Percentiles rank a stretch among this genome's conserved stretches.
Conservation (phyloP, 2,888 invertebrate species). For the Apodemia hepburni region DNA sequence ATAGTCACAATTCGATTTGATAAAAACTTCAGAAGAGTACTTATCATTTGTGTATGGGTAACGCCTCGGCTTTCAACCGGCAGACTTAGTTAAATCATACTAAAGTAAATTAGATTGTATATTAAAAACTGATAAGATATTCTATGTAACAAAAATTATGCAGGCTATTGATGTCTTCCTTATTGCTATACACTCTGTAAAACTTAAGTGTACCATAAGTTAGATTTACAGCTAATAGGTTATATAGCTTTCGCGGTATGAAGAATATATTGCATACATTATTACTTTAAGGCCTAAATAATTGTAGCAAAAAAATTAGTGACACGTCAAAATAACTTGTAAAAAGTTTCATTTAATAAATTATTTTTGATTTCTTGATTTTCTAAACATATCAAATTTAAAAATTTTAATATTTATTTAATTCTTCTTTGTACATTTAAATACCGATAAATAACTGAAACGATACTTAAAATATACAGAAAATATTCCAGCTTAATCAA, state of each 20-base stretch:
- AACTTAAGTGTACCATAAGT: constrained; percentile 36
- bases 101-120: not conserved
- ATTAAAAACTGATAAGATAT: constrained; percentile 39
- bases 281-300: not conserved
- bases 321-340: too few species aligned
- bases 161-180: constrained; percentile 80
- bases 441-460: too few species aligned
- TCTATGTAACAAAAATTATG: constrained; percentile 69
- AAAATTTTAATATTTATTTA: too few species aligned
- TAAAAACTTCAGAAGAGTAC: too few species aligned
- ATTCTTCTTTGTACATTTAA: too few species aligned
- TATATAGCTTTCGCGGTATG: constrained; percentile 23
- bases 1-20: too few species aligned
- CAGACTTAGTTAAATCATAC: not conserved
- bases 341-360: too few species aligned
- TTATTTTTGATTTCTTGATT: too few species aligned
- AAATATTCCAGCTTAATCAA: too few species aligned
- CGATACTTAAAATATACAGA: too few species aligned
- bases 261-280: not conserved
- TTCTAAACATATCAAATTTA: not conserved
- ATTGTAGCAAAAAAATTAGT: too few species aligned
- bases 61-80: not conserved
- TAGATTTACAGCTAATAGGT: constrained; percentile 22
- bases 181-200: constrained; percentile 76
- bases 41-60: not conserved